phyloP scores from a whole-genome alignment of 2,797 vertebrate species.

The Florisuga fusca region DNA sequence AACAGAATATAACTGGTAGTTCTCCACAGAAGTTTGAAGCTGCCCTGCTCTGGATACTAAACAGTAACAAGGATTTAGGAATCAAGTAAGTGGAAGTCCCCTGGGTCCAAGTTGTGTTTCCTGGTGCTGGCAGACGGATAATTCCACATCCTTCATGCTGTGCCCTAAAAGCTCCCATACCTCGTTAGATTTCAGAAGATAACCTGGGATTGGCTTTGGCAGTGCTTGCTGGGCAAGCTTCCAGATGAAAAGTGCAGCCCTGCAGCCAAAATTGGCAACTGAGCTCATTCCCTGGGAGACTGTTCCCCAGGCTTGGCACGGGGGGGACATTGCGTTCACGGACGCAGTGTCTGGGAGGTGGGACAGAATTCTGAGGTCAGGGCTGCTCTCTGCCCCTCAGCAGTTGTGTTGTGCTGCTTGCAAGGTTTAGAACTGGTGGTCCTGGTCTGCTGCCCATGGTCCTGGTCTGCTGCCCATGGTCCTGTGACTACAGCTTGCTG shows the following conservation, averaged over 20 bases:
- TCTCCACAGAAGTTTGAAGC: conserved; percentile 75
- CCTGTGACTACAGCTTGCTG: rapidly evolving
- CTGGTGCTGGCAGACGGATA: background rate
- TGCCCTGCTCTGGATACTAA: conserved; percentile 80
- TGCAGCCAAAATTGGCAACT: background rate
- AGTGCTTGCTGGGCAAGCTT: background rate
- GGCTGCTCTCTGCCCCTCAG: background rate
- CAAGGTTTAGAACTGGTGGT: background rate
- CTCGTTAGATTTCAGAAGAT: background rate
- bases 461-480: background rate
- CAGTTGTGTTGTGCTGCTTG: background rate
- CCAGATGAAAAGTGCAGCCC: background rate
- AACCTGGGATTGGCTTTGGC: background rate
- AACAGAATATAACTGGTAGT: conserved; percentile 76
- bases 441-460: rapidly evolving
- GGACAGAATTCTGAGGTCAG: background rate
- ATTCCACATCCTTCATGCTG: background rate
- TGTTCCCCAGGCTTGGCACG: background rate
- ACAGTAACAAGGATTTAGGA: conserved; percentile 81
- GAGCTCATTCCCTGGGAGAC: background rate
- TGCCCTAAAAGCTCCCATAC: background rate
- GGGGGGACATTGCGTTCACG: background rate
- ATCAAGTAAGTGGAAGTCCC: conserved; percentile 72
- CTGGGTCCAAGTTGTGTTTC: background rate
- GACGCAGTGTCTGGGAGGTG: background rate